These are phyloP conservation scores for Diarsia dahlii DNA, from an alignment of 2,888 invertebrate species.

Conservation along the genomic window DNA sequence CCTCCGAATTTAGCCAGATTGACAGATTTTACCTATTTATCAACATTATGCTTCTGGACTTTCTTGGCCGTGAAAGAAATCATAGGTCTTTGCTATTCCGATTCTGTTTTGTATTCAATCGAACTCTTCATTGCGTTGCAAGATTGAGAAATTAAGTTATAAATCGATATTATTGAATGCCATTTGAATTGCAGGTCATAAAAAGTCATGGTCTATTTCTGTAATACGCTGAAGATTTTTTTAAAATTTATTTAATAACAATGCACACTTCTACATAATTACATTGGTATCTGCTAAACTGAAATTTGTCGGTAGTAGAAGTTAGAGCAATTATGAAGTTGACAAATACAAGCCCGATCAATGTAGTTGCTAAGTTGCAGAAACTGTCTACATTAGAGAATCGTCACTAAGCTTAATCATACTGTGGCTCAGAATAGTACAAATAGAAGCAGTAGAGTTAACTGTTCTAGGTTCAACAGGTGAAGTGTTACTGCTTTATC, in stretches of 20 bases:
- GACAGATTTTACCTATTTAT: not conserved
- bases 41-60: not conserved
- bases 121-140: not conserved
- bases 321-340: not conserved
- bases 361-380: not conserved
- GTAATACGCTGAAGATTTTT: not conserved
- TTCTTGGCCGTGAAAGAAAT: not conserved
- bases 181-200: not conserved
- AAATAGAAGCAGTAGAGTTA: not conserved
- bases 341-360: not conserved
- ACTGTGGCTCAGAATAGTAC: not conserved
- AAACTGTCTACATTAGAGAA: not conserved
- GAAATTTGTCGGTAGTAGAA: too few species aligned
- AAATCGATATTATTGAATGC: not conserved
- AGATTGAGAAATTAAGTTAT: not conserved
- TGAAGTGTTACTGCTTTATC: not conserved
- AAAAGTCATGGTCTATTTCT: not conserved
- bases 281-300: too few species aligned
- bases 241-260: too few species aligned
- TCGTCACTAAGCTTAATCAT: not conserved
- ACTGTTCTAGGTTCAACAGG: not conserved
- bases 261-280: too few species aligned
- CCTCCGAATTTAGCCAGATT: constrained; percentile 6
- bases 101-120: not conserved
- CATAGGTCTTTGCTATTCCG: not conserved